Evolutionary conservation across 1,140 invertebrate genomes (phyloP), one percentile per base, ranked within the genome.

Genomic region (Penaeus indicus): DNA sequence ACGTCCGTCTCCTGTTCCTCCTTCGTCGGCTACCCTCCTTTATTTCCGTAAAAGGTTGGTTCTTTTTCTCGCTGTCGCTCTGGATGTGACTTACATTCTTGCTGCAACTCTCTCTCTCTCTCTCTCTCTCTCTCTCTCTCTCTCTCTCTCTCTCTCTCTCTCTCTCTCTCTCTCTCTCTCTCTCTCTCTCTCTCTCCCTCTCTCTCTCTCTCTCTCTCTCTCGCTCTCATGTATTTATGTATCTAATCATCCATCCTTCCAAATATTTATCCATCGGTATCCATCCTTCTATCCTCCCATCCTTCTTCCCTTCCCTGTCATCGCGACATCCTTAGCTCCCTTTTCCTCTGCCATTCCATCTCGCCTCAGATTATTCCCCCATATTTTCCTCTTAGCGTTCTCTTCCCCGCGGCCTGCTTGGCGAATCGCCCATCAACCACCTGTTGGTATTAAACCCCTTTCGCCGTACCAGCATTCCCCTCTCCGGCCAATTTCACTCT

Each of bases 171-270:
- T 72, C 67, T 72, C 67, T 72, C 67, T 72, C 67, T 72, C 67
- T 72, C 67, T 72, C 67, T 72, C 67, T 72, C 67, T 72, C 67
- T 72, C 67, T 72, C 67, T 72, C 67, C 25, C 67, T 72, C 67
- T 72, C 67, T 22, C 21, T 22, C 21, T 72, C 67, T n/a, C 18
- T 32, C 32, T 69, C 67, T 22, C 10, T 69, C 32, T 32, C n/a
- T 69, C 67, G 1, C n/a, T 69, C 67, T 72, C 32, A 2, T 25
- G 4, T n/a, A 72, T 72, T 13, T n/a, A 72, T 72, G 10, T n/a
- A 25, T 72, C 10, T 16, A 8, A 11, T 18, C 27, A n/a, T 69
- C 64, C 3, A n/a, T 69, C 67, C 22, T 1, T 67, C 64, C 18
- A 22, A 22, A 11, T 19, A 22, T 67, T 16, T 19, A 22, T 67